Evolutionary conservation across 2,797 vertebrate genomes (phyloP).

Genomic region (Buphagus erythrorhynchus): DNA sequence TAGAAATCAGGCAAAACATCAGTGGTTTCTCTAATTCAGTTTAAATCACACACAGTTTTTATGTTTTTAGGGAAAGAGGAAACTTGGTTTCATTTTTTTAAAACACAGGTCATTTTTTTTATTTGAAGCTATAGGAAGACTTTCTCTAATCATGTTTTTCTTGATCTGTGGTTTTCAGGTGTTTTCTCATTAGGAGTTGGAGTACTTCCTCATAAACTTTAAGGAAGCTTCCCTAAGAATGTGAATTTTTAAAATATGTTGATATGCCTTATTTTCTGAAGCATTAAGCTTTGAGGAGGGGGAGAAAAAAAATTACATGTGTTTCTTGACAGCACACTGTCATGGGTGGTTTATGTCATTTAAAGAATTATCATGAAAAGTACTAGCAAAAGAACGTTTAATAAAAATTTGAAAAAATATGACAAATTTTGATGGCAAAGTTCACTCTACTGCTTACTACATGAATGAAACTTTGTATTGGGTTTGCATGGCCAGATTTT

Average conservation of each 20-base stretch:
- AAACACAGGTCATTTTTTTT: not conserved
- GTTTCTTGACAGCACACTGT: not conserved
- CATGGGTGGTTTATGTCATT: accelerated
- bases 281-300: not conserved
- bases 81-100: not conserved
- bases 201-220: not conserved
- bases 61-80: not conserved
- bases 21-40: not conserved
- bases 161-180: not conserved
- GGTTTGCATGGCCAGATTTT: not conserved
- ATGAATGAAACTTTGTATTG: not conserved
- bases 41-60: not conserved
- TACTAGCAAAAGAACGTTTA: not conserved
- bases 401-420: not conserved
- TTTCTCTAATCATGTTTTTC: not conserved
- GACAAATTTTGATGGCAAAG: not conserved
- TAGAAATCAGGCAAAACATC: not conserved
- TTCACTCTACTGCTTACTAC: not conserved
- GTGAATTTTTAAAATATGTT: not conserved
- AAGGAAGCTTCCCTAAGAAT: not conserved
- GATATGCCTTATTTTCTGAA: not conserved
- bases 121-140: not conserved
- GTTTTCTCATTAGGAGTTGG: not conserved
- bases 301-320: not conserved
- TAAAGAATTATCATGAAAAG: not conserved